Conservation (phyloP, 2,113 vertebrate species). For the Orcinus orca region DNA sequence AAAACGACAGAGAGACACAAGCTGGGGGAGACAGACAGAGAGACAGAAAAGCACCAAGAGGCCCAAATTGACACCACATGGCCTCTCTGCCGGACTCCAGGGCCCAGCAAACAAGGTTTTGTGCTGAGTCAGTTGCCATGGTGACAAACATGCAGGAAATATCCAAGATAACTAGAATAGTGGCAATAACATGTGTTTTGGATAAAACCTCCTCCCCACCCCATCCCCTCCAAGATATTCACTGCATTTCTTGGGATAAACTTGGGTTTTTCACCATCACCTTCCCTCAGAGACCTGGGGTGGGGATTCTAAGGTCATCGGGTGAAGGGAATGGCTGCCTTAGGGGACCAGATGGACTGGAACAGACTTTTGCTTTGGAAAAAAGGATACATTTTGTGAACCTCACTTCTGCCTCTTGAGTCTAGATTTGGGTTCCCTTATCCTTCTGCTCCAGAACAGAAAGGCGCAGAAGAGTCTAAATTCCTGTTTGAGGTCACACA, state of each 20-base stretch:
- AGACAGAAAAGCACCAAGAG: constrained; percentile 37
- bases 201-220: constrained; percentile 76
- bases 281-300: constrained; percentile 26
- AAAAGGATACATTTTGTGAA: not conserved
- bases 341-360: not conserved
- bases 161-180: constrained; percentile 86
- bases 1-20: not conserved
- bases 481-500: not conserved
- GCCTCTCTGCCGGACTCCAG: constrained; percentile 71
- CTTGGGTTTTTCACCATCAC: not conserved
- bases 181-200: constrained; percentile 84
- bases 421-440: not conserved
- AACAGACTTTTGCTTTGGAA: not conserved
- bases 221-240: constrained; percentile 8
- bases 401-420: not conserved
- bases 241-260: not conserved
- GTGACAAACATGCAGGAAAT: constrained; percentile 86
- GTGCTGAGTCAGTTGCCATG: constrained; percentile 81
- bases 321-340: not conserved
- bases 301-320: not conserved
- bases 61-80: constrained; percentile 86
- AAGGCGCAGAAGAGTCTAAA: not conserved
- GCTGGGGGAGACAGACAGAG: not conserved
- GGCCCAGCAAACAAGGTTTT: constrained; percentile 81
- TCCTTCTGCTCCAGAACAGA: not conserved